These are phyloP conservation scores for Drosophila anomelani DNA, from an alignment of 2,888 invertebrate genomes.

Conservation along the genomic window DNA sequence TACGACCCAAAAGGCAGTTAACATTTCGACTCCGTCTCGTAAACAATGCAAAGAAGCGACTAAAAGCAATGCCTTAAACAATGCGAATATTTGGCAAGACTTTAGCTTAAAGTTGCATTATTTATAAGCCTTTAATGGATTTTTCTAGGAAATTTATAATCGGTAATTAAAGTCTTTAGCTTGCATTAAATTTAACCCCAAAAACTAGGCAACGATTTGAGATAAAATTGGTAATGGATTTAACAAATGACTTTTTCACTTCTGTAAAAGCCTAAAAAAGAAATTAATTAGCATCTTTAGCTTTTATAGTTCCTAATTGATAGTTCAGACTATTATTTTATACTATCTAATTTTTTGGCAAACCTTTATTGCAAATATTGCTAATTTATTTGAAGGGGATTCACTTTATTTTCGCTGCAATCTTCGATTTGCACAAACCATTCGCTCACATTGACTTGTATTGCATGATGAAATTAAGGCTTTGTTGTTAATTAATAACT, in stretches of 20 bases:
- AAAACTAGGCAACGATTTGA: neutral
- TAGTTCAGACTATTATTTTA: neutral
- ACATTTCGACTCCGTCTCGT: constrained; percentile 29
- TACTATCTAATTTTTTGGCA: neutral
- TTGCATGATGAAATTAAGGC: constrained; percentile 57
- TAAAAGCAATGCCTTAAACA: constrained; percentile 7
- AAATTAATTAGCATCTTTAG: neutral
- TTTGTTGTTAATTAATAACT: constrained; percentile 47
- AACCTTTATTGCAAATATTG: neutral
- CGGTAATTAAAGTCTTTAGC: neutral
- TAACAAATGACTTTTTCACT: neutral
- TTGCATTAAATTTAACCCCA: neutral
- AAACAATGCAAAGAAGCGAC: constrained; percentile 30
- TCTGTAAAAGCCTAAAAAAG: too few species aligned
- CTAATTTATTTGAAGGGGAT: neutral
- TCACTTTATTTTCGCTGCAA: constrained; percentile 21
- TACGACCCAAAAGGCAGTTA: constrained; percentile 39
- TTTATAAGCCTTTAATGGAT: constrained; percentile 1
- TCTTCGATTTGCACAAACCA: constrained; percentile 2
- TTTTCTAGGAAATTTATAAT: neutral
- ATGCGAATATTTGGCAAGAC: constrained; percentile 26
- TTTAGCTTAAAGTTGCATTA: constrained; percentile 7
- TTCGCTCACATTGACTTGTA: neutral
- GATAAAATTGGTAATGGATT: neutral
- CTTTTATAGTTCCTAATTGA: neutral